phyloP scores from a whole-genome alignment of 1,140 invertebrate genomes.

The Ditylenchus dipsaci region DNA sequence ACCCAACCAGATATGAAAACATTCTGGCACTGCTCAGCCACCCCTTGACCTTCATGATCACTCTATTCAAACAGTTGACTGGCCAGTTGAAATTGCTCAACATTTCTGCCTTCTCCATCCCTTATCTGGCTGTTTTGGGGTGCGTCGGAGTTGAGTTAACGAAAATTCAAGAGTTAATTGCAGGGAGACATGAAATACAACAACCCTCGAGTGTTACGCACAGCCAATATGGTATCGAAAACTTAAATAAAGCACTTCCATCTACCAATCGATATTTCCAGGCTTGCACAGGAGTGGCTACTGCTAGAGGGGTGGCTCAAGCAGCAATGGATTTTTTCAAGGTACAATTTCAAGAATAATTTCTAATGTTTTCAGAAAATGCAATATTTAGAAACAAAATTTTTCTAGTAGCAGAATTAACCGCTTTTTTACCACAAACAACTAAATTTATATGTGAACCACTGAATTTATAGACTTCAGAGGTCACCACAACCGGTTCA shows the following conservation, averaged over 20 bases:
- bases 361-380: too few species aligned
- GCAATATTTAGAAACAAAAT: too few species aligned
- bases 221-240: neutral
- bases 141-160: too few species aligned
- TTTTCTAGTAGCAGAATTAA: too few species aligned
- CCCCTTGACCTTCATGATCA: neutral
- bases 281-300: neutral
- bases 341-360: too few species aligned
- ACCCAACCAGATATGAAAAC: neutral
- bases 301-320: neutral
- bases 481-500: too few species aligned
- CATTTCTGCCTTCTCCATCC: neutral
- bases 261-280: too few species aligned
- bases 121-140: neutral
- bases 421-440: too few species aligned
- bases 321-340: neutral
- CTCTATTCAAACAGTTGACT: neutral
- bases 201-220: neutral
- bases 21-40: neutral
- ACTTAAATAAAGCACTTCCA: too few species aligned
- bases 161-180: too few species aligned
- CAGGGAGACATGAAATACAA: neutral
- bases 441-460: too few species aligned
- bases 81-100: neutral
- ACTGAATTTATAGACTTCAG: too few species aligned